A percentile compares a stretch with the other conserved stretches of the same genome.
Conservation (phyloP, 2,888 invertebrate species). For the Drosophila emarginata region DNA sequence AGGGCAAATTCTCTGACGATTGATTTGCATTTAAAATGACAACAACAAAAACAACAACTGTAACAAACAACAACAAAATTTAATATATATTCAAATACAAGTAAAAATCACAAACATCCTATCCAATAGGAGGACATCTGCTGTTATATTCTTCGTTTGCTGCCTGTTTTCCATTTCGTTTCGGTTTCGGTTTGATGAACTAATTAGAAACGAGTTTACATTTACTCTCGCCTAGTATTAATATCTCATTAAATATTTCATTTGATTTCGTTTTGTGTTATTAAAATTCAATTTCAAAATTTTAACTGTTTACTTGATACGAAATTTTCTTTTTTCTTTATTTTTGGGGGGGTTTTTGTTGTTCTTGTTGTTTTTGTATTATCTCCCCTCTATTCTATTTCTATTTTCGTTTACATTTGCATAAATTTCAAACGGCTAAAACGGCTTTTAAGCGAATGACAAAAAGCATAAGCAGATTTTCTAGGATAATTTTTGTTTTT, state of each 20-base stretch:
- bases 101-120: conserved; percentile 18
- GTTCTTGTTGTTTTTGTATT: not conserved
- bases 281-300: conserved; percentile 70
- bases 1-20: conserved; percentile 29
- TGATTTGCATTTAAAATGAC: conserved; percentile 76
- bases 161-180: not conserved
- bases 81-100: conserved; percentile 73
- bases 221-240: conserved; percentile 47
- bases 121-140: not conserved
- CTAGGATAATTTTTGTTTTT: conserved; percentile 60
- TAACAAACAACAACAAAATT: conserved; percentile 49
- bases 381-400: conserved; percentile 17
- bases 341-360: not conserved
- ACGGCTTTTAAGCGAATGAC: conserved; percentile 35
- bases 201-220: conserved; percentile 70
- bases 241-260: conserved; percentile 76
- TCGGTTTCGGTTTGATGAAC: conserved; percentile 33
- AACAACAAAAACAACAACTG: conserved; percentile 23
- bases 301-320: conserved; percentile 52
- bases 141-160: not conserved
- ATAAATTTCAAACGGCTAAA: conserved; percentile 41
- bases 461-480: conserved; percentile 32
- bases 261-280: conserved; percentile 62
- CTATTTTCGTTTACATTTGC: conserved; percentile 56
- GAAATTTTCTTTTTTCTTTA: no score